phyloP scores from a whole-genome alignment of 2,113 vertebrate species.

The Acrocephalus arundinaceus region DNA sequence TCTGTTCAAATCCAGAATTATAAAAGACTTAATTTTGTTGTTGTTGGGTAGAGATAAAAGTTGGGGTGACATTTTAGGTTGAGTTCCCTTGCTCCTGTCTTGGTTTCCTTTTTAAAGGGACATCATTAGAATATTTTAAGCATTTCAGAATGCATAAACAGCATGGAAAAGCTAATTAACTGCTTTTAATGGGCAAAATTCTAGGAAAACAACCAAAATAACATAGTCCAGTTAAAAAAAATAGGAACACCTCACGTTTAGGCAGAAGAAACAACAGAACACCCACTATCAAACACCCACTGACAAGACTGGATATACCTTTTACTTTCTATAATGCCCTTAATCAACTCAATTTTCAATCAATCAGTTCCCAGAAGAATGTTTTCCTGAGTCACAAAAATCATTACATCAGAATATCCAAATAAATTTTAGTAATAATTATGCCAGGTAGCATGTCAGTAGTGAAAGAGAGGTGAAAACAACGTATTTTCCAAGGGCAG shows the following conservation, averaged over 20 bases:
- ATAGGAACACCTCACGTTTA: neutral
- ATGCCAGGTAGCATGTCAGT: neutral
- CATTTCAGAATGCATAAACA: neutral
- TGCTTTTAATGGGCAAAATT: neutral
- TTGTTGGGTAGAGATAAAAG: neutral
- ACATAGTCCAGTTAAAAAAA: neutral
- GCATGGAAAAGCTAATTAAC: neutral
- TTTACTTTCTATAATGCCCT: neutral
- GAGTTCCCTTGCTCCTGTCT: neutral
- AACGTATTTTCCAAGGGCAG: neutral
- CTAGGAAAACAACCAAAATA: neutral
- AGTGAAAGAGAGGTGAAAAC: neutral
- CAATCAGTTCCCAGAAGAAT: neutral
- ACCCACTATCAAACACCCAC: neutral
- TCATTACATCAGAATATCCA: neutral
- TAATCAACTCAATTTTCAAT: neutral
- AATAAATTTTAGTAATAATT: neutral
- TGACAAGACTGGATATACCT: neutral
- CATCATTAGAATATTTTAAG: neutral
- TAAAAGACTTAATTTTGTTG: neutral
- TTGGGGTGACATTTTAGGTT: rapidly evolving
- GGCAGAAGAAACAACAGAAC: neutral
- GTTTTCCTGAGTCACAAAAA: neutral
- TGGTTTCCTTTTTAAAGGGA: neutral
- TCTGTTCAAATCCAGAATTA: neutral